Evolutionary conservation across 2,113 vertebrate genomes (phyloP).

Genomic region (Regulus satrapa): DNA sequence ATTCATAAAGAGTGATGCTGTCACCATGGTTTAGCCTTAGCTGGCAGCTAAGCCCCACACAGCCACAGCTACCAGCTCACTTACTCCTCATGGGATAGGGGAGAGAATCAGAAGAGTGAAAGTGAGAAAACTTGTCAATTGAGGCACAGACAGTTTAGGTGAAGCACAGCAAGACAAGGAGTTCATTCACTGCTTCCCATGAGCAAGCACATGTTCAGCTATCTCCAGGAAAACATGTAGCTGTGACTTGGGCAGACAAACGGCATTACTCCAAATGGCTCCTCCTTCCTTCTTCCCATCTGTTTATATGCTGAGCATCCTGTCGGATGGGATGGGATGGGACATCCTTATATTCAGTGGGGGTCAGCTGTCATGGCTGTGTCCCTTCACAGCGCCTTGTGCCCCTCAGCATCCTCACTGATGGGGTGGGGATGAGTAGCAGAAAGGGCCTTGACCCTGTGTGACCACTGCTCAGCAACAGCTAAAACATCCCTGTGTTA

Average conservation of each 20-base stretch:
- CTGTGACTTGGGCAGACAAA: background rate
- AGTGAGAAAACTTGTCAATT: background rate
- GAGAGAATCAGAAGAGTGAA: background rate
- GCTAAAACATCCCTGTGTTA: background rate
- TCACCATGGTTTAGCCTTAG: background rate
- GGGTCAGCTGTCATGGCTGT: background rate
- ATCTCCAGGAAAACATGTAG: background rate
- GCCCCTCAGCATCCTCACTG: background rate
- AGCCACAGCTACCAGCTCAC: background rate
- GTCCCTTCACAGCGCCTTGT: background rate
- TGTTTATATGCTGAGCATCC: background rate
- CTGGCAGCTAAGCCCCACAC: background rate
- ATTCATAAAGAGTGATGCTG: conserved; percentile 39
- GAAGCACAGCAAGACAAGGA: background rate
- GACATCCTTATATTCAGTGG: background rate
- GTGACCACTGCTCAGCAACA: background rate
- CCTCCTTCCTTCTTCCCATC: background rate
- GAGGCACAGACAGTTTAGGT: too few relatives aligned
- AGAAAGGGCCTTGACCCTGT: background rate
- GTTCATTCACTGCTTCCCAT: background rate
- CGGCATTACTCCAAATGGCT: background rate
- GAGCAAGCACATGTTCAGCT: background rate
- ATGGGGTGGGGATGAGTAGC: background rate
- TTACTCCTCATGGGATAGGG: background rate
- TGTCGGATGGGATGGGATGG: background rate